These are phyloP conservation scores for Ectobius pallidus DNA, from an alignment of 2,888 invertebrate genomes.

Conservation along the genomic window DNA sequence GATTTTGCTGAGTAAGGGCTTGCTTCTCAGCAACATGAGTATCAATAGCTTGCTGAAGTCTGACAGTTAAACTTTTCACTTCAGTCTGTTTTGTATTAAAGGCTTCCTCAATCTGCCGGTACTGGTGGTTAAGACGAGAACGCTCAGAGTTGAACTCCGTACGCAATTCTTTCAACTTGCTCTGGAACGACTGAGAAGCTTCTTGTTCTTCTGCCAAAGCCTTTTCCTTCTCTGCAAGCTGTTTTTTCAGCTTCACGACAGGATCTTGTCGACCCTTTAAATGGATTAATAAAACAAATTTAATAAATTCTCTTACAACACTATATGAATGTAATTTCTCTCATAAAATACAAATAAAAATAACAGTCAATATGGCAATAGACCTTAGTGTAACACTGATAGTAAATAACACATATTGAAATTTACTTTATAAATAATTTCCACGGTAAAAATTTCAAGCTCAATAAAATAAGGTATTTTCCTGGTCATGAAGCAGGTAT, in stretches of 20 bases:
- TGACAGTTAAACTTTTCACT: constrained; percentile 64
- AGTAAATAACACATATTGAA: too few relatives aligned
- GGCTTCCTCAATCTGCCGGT: constrained; percentile 65
- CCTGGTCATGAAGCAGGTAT: too few relatives aligned
- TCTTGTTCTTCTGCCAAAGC: constrained; percentile 75
- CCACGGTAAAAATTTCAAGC: too few relatives aligned
- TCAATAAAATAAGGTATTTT: too few relatives aligned
- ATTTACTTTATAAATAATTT: too few relatives aligned
- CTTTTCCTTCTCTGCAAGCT: constrained; percentile 86
- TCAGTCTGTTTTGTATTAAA: constrained; percentile 63
- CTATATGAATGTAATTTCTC: too few relatives aligned
- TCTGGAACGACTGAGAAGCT: constrained; percentile 74
- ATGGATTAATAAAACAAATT: too few relatives aligned
- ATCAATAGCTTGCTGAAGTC: constrained; percentile 65
- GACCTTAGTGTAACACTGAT: too few relatives aligned
- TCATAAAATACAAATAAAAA: too few relatives aligned
- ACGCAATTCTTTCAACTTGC: constrained; percentile 79
- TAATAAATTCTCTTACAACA: too few relatives aligned
- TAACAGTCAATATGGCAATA: too few relatives aligned
- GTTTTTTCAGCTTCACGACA: constrained; percentile 83
- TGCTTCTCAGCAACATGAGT: constrained; percentile 65
- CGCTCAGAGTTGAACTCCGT: constrained; percentile 71
- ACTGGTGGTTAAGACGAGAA: constrained; percentile 60
- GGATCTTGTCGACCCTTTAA: constrained; percentile 79
- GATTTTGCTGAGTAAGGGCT: constrained; percentile 56